These are phyloP conservation scores for Pampusana beccarii DNA, from an alignment of 2,113 vertebrate genomes.

Conservation along the genomic window DNA sequence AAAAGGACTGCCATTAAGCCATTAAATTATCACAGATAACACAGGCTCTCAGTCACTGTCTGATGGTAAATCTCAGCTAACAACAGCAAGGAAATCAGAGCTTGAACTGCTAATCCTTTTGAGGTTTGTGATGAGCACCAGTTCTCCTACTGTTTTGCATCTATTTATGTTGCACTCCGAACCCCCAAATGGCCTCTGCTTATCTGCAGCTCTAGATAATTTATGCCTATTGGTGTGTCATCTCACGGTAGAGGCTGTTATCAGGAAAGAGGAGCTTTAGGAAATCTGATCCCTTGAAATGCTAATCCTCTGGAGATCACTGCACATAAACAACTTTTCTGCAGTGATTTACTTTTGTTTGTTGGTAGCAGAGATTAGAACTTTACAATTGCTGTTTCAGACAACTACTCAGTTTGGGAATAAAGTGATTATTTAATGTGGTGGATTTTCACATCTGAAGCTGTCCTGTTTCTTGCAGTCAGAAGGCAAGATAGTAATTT, in stretches of 20 bases:
- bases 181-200: slow-evolving; percentile 73
- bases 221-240: slow-evolving; percentile 77
- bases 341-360: slow-evolving; percentile 73
- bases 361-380: slow-evolving; percentile 64
- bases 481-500: slow-evolving; percentile 49
- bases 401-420: slow-evolving; percentile 64
- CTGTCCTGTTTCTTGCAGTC: slow-evolving; percentile 45
- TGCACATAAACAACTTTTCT: slow-evolving; percentile 67
- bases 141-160: slow-evolving; percentile 74
- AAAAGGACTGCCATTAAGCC: slow-evolving; percentile 75
- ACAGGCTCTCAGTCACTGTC: slow-evolving; percentile 63
- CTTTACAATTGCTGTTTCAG: slow-evolving; percentile 66
- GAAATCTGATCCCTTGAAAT: slow-evolving; percentile 77
- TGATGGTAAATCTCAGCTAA: slow-evolving; percentile 76
- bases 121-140: slow-evolving; percentile 69
- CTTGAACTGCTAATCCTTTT: slow-evolving; percentile 75
- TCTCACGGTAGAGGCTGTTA: slow-evolving; percentile 70
- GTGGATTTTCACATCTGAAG: slow-evolving; percentile 51
- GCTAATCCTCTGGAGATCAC: slow-evolving; percentile 75
- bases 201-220: slow-evolving; percentile 80
- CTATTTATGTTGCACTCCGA: slow-evolving; percentile 75
- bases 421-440: slow-evolving; percentile 59
- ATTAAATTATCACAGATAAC: slow-evolving; percentile 79
- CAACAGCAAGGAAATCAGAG: slow-evolving; percentile 69
- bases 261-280: slow-evolving; percentile 71